Conservation (phyloP, 2,113 vertebrate genomes). For the Engraulis encrasicolus region DNA sequence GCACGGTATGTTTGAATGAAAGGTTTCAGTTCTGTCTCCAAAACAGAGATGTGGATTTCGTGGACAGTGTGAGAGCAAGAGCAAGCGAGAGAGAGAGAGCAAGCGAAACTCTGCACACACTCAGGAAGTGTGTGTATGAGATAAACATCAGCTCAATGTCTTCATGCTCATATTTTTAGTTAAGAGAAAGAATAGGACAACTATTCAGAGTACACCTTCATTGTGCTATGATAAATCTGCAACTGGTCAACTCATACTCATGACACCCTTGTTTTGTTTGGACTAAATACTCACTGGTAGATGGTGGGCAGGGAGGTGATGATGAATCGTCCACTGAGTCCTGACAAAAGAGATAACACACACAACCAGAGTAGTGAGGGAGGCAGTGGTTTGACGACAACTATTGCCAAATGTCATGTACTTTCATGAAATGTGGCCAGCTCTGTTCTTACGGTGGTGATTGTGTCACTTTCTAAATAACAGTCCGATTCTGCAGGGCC, state of each 20-base stretch:
- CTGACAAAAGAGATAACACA: slow-evolving; percentile 70
- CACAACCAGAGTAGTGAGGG: slow-evolving; percentile 18
- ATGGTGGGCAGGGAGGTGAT: slow-evolving; percentile 97
- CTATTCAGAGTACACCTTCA: background rate
- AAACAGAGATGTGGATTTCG: too few relatives aligned
- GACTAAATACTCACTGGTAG: slow-evolving; percentile 88
- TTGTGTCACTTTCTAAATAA: background rate
- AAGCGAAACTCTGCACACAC: background rate
- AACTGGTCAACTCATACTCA: background rate
- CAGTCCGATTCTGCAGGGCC: background rate
- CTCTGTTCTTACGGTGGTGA: background rate
- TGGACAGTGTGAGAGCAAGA: too few relatives aligned
- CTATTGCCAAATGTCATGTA: too few relatives aligned
- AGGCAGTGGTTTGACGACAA: background rate
- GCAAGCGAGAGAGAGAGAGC: slow-evolving; percentile 1
- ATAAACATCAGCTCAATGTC: background rate
- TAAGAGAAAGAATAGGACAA: too few relatives aligned
- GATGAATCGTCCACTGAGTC: slow-evolving; percentile 91
- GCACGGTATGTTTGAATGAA: background rate
- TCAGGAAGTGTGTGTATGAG: background rate
- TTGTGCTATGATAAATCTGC: background rate
- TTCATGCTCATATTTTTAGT: background rate
- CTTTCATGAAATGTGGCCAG: background rate
- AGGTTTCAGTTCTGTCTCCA: background rate
- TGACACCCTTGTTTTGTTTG: background rate